Evolutionary conservation across 2,888 invertebrate species (phyloP), one percentile per base, ranked within the genome.

Genomic region (Caenorhabditis sp.): DNA sequence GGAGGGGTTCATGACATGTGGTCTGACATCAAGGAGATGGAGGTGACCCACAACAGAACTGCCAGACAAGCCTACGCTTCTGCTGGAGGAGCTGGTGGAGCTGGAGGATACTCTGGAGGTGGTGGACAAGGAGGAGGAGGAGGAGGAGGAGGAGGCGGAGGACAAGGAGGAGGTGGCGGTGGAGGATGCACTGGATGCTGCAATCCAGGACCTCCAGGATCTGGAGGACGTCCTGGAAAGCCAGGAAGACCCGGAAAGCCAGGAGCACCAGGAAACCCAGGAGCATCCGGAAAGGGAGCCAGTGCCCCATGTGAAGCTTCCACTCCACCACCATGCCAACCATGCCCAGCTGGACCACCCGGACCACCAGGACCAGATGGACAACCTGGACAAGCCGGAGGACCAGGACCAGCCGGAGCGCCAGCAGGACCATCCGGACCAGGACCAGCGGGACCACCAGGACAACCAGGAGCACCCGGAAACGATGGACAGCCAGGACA

Each of bases 351-450:
- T 2, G 88, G 87, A 44, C 88, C 88, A 28, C 85, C 88, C 28
- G 87, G 89, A 72, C 86, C 88, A 47, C 90, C 89, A 49, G 89
- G 89, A 59, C 85, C 79, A 79, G 69, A 79, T 24, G 83, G 83
- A 83, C 83, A 80, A 26, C 69, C 85, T 38, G 88, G 86, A 84
- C 73, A 35, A 24, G 38, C 85, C 59, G 88, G 88, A 75, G 68
- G 76, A 24, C 82, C 86, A 59, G 88, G 81, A 70, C 49, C 70
- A 76, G 66, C 81, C 6, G 75, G 72, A 26, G 22, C 38, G 8
- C 74, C 80, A 75, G 63, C 68, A 7, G 66, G 59, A 70, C 75
- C 81, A 76, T 26, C 66, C 6, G 64, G 64, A 64, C 75, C 81
- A 76, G 75, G 76, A 44, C 81, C 81, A 82, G 70, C 81, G 31